Evolutionary conservation across 2,797 vertebrate genomes (phyloP).

Genomic region (Pantherophis vulpinus): DNA sequence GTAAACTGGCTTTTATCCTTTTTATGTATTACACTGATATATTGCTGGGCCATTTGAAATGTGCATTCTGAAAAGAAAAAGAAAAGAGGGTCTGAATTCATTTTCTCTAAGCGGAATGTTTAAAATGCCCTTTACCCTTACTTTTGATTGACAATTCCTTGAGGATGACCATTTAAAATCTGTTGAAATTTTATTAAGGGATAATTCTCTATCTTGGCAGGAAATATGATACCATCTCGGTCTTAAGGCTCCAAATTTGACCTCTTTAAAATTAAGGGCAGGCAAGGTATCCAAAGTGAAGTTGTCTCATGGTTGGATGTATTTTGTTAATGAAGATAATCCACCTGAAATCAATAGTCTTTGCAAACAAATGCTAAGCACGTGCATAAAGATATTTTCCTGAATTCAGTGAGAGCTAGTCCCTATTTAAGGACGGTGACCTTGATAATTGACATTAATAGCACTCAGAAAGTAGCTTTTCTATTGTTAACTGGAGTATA

Average conservation of each 20-base stretch:
- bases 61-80: neutral
- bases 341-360: neutral
- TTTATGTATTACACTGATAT: neutral
- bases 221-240: neutral
- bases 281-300: neutral
- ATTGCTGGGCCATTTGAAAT: neutral
- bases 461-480: neutral
- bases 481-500: neutral
- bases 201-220: neutral
- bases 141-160: conserved; percentile 42
- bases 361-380: neutral
- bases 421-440: neutral
- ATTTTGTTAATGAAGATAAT: neutral
- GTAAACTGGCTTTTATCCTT: neutral
- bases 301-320: neutral
- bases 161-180: conserved; percentile 32
- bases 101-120: neutral
- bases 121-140: neutral
- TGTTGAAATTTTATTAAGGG: neutral
- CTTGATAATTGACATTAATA: neutral
- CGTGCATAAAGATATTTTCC: neutral
- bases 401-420: neutral
- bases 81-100: neutral
- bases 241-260: neutral
- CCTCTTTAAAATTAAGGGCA: neutral